Base-by-base conservation (phyloP, 2,113 vertebrate genomes). In the Typhlomys cinereus region DNA sequence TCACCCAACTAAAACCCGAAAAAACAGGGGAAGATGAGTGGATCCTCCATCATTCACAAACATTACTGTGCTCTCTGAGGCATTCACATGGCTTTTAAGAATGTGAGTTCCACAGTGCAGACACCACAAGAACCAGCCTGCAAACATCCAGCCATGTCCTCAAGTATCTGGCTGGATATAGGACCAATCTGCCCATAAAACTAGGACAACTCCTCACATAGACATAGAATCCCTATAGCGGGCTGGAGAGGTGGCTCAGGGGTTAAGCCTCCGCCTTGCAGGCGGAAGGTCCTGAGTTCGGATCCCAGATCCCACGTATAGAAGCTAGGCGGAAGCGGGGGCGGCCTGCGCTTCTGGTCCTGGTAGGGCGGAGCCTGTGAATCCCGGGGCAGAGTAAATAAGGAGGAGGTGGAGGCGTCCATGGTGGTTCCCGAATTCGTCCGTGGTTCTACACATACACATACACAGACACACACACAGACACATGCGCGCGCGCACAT, bases 121-220 rank as follows among this genome's bases (percentile, higher is more conserved):
- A 27, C 36, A 59, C 7, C 48, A 25, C 7, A 15, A 52, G 41
- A 57, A 88, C 15, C 62, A 59, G 36, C 17, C 62, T 94, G 21
- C 34, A 52, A 86, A 57, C 20, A 44, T 50, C 41, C 4, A 83
- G 54, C 31, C 48, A 78, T 69, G 31, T 23, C 61, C 27, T 66
- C 81, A 57, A 87, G 52, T 10, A 84, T 41, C 41, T 39, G 23
- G 50, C 80, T 59, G 89, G 23, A 54, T 13, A 27, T 15, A 92
- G 67, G 85, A 74, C 52, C 59, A 71, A 74, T n/a, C 34, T 86
- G 27, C 18, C 61, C 29, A 75, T 27, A 83, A 83, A 96, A 62
- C 73, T 14, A 59, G 21, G 27, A 48, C 7, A 90, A 61, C 64
- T 89, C 73, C 50, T 44, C 48, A 75, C 34, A 21, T 50, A 8